Percentiles rank a stretch among this genome's conserved stretches.
Conservation (phyloP, 2,113 vertebrate genomes). For the Indicator maculatus region DNA sequence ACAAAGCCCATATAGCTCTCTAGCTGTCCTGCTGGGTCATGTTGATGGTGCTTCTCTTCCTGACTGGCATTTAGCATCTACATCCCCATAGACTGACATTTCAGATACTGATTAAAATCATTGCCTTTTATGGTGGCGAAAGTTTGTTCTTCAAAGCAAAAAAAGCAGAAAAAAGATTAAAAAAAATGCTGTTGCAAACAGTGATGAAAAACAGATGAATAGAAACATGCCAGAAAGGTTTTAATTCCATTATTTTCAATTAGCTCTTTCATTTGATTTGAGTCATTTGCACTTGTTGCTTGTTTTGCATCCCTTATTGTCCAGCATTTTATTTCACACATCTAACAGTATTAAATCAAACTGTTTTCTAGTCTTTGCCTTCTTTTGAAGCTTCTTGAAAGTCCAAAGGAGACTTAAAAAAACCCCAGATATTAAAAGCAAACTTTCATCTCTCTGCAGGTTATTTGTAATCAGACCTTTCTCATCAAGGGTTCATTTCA, state of each 20-base stretch:
- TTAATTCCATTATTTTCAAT: constrained; percentile 72
- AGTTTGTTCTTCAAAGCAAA: constrained; percentile 75
- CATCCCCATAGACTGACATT: constrained; percentile 32
- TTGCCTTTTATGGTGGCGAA: constrained; percentile 43
- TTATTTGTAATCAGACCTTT: constrained; percentile 72
- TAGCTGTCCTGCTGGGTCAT: background rate
- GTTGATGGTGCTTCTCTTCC: background rate
- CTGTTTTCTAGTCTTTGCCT: constrained; percentile 60
- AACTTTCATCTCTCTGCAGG: constrained; percentile 66
- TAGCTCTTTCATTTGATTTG: constrained; percentile 64
- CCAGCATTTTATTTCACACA: constrained; percentile 64
- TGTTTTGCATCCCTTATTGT: constrained; percentile 62
- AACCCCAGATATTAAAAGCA: constrained; percentile 34
- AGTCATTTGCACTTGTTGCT: constrained; percentile 63
- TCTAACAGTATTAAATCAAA: constrained; percentile 70
- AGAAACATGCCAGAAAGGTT: constrained; percentile 40
- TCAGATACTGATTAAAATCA: constrained; percentile 53
- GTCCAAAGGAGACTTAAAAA: constrained; percentile 36
- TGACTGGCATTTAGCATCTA: constrained; percentile 11
- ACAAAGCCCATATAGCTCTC: accelerated
- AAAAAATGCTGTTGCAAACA: constrained; percentile 56
- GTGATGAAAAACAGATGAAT: constrained; percentile 67
- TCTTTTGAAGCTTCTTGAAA: constrained; percentile 69
- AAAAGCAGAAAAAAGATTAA: constrained; percentile 64
- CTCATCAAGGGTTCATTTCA: constrained; percentile 54